Conservation (phyloP, 1,140 invertebrate species). For the Apis laboriosa region DNA sequence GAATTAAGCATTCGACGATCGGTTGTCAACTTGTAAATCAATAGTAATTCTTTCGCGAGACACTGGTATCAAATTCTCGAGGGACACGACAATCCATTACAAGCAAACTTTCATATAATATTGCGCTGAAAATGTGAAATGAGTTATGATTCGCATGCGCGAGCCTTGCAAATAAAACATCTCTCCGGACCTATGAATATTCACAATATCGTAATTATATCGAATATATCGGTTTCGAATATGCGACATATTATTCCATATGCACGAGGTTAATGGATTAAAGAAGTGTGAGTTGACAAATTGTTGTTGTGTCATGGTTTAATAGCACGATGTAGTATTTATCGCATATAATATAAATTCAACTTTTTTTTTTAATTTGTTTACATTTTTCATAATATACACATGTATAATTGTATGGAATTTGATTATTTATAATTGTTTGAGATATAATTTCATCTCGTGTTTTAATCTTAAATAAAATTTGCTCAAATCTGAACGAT, state of each 20-base stretch:
- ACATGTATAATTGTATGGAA: no score
- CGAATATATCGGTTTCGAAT: neutral
- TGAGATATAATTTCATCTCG: no score
- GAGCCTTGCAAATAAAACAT: neutral
- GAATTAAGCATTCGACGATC: neutral
- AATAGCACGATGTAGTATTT: neutral
- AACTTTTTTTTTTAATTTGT: no score
- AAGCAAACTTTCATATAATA: neutral
- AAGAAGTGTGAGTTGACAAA: neutral
- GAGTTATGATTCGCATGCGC: neutral
- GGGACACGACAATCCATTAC: conserved; percentile 2
- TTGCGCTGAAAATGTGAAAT: neutral
- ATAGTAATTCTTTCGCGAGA: neutral
- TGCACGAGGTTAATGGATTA: neutral
- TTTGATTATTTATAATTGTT: no score
- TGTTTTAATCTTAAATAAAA: no score
- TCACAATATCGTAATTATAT: neutral
- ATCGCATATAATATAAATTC: neutral
- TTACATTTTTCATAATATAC: no score
- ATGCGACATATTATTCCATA: neutral
- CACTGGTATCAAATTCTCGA: neutral
- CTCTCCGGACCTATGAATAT: neutral
- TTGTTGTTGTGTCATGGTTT: neutral
- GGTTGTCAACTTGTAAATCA: neutral
- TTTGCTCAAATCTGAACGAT: no score